Evolutionary conservation across 2,888 invertebrate species (phyloP).

Genomic region (Flabesymbios commensalis): DNA sequence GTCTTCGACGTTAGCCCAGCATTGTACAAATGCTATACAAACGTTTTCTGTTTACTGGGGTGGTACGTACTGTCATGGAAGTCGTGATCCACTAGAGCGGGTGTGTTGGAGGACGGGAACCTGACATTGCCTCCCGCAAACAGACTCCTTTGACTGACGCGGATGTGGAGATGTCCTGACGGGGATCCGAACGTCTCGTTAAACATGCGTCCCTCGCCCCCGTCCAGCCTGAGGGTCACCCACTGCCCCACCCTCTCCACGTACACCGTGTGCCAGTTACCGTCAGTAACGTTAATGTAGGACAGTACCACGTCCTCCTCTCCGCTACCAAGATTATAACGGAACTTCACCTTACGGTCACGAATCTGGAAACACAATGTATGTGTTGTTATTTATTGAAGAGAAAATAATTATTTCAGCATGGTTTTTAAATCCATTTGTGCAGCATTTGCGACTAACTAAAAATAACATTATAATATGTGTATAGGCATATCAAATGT

Average conservation of each 20-base stretch:
- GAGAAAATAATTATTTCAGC: neutral
- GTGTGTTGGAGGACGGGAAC: slow-evolving; percentile 32
- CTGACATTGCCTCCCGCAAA: slow-evolving; percentile 37
- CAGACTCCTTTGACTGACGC: slow-evolving; percentile 31
- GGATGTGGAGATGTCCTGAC: slow-evolving; percentile 28
- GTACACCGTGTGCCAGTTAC: slow-evolving; percentile 94
- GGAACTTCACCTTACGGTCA: slow-evolving; percentile 74
- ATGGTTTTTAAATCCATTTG: no score
- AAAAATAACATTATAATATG: no score
- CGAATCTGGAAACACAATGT: slow-evolving; percentile 9
- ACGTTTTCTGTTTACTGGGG: no score
- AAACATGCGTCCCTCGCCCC: slow-evolving; percentile 78
- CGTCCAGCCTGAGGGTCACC: slow-evolving; percentile 88
- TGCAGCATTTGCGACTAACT: no score
- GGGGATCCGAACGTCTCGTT: slow-evolving; percentile 63
- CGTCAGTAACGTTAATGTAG: slow-evolving; percentile 88
- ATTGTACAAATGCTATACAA: no score
- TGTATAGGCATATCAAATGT: no score
- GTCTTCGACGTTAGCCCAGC: no score
- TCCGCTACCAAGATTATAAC: slow-evolving; percentile 86
- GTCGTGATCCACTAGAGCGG: slow-evolving; percentile 34
- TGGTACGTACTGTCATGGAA: slow-evolving; percentile 29
- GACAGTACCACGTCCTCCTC: slow-evolving; percentile 91
- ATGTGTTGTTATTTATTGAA: neutral
- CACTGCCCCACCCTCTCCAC: slow-evolving; percentile 90